Base-by-base conservation (phyloP, 2,113 vertebrate species). In the Syrrhaptes paradoxus region DNA sequence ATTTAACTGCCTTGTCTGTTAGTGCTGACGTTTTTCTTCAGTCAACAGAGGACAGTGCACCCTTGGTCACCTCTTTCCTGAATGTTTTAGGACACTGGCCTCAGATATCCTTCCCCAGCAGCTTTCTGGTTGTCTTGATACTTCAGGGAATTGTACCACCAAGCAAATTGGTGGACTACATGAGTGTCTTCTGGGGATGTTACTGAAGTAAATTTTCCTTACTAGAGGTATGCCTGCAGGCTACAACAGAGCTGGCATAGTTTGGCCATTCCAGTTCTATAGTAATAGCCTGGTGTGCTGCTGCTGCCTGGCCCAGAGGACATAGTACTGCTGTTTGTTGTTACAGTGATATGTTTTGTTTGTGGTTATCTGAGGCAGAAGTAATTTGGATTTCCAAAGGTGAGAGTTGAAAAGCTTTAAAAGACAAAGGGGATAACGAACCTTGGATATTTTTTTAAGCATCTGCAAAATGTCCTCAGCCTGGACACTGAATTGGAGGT, bases 371-470 rank as follows among this genome's bases (percentile, higher is more conserved):
- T 34, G n/a, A 82, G 58, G 45, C 71, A 80, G 46, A 49, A 18
- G 25, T 76, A 29, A 46, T 76, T 85, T 59, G 51, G 32, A 51
- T 82, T 95, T 94, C 81, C 51, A 46, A 61, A 70, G 32, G 31
- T 29, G 66, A 78, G 81, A 55, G 19, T 9, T 93, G 65, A 76
- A 86, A 83, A 91, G 25, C 34, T 75, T 93, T 79, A 75, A 68
- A 85, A 84, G 76, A 52, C n/a, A 85, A 63, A 72, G 51, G 25
- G 9, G 24, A 32, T 85, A 61, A 89, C 48, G 45, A 81, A 58
- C 17, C 28, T 57, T 70, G 65, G 45, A 12, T 89, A 15, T 71
- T 94, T 63, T 66, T 87, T 66, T 54, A 63, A 84, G 38, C 19
- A 11, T 65, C 73, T 81, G 36, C 85, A 81, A 78, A 87, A 38